A percentile compares a stretch with the other conserved stretches of the same genome.
Evolutionary conservation across 2,113 vertebrate species (phyloP).

Genomic region (Bolborhynchus lineola): DNA sequence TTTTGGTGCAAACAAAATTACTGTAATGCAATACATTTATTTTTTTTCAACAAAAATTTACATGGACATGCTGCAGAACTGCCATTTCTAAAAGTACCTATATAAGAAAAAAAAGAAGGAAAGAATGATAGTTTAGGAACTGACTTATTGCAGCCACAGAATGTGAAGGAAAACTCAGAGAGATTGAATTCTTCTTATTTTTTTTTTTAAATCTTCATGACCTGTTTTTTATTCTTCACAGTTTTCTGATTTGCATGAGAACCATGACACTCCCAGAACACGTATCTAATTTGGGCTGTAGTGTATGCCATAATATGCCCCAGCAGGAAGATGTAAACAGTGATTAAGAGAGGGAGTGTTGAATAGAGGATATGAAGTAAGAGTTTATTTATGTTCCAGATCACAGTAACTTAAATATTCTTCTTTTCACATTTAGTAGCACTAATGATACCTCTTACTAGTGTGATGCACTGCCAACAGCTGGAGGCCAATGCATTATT

Average conservation of each 20-base stretch:
- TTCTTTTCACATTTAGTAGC: not conserved
- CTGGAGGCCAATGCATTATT: not conserved
- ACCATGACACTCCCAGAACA: not conserved
- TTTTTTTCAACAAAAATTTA: not conserved
- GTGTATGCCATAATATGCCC: not conserved
- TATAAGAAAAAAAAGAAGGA: not conserved
- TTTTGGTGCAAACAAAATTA: not conserved
- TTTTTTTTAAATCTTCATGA: not conserved
- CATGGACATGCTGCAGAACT: not conserved
- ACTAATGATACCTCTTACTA: not conserved
- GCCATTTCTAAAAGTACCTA: not conserved
- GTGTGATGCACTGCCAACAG: not conserved
- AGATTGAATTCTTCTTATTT: not conserved
- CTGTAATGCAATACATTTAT: not conserved
- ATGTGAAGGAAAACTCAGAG: not conserved
- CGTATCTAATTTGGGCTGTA: not conserved
- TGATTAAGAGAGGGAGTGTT: not conserved
- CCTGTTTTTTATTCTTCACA: not conserved
- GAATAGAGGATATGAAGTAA: not conserved
- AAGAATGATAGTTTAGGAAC: not conserved
- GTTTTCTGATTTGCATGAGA: not conserved
- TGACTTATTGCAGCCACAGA: not conserved
- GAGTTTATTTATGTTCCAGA: constrained; percentile 12
- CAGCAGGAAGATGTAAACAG: not conserved
- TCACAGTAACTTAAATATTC: not conserved